Evolutionary conservation across 2,888 invertebrate species (phyloP), one percentile per base, ranked within the genome.

Genomic region (Campoletis raptor): DNA sequence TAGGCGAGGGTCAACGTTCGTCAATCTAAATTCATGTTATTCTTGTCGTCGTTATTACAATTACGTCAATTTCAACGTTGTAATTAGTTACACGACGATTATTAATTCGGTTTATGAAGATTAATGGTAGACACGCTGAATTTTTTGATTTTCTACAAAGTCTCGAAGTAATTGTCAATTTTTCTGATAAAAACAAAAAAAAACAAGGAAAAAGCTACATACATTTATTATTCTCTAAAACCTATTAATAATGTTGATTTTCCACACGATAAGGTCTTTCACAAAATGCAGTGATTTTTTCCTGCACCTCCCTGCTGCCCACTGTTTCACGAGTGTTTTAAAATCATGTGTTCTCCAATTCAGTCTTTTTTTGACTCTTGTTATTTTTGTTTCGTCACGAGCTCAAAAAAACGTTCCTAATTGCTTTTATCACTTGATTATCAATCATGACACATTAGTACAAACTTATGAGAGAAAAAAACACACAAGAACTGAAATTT

Each of bases 1-100:
- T 67, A 15, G 40, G 66, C 54, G 48, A 67, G 66, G 54, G 54
- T 80, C 80, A 80, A 73, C 52, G 61, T 36, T 61, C 72, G 9
- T 64, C 7, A 30, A 67, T 61, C 7, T 40, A 24, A 36, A 21
- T 64, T 61, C 24, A 8, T n/a, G 36, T 36, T 72, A n/a, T 52
- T 48, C 15, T n/a, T 30, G 10, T 48, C 48, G 30, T 15, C 57
- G 30, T 24, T 12, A 30, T 61, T 24, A 18, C 5, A 70, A 45
- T 24, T n/a, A 48, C 70, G 5, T 30, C 24, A 30, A 30, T 30
- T 12, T 24, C 30, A 61, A 61, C 8, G 5, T 12, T 8, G 24
- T 30, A 61, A 61, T 24, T 8, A 30, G 30, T 30, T n/a, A 5
- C 10, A 61, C 21, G 21, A 21, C 12, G 24, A 61, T 30, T 1